Conservation (phyloP, 2,888 invertebrate genomes). For the Furcula furcula region DNA sequence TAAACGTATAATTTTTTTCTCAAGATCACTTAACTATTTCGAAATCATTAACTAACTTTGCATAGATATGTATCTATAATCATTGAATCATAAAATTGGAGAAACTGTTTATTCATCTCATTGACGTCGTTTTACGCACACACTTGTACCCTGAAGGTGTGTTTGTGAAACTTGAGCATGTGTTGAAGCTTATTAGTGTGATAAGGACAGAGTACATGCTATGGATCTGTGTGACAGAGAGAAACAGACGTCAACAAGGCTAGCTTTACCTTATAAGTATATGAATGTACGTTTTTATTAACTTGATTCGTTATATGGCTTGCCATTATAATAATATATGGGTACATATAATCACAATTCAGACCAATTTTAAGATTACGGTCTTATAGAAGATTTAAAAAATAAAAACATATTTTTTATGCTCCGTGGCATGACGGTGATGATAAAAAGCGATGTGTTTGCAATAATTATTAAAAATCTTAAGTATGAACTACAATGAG, state of each 20-base stretch:
- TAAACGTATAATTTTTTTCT: conserved; percentile 20
- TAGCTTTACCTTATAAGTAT: conserved; percentile 75
- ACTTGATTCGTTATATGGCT: conserved; percentile 73
- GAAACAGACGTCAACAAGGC: conserved; percentile 68
- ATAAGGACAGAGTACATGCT: conserved; percentile 54
- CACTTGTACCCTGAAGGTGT: conserved; percentile 32
- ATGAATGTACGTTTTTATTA: conserved; percentile 78
- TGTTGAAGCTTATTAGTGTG: conserved; percentile 70
- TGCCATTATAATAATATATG: conserved; percentile 74
- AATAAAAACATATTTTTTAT: conserved; percentile 23
- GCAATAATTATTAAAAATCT: too few relatives aligned
- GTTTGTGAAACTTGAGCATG: conserved; percentile 40
- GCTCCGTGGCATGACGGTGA: conserved; percentile 11
- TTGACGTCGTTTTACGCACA: conserved; percentile 55
- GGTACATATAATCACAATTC: conserved; percentile 60
- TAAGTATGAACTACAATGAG: too few relatives aligned
- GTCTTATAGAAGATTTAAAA: conserved; percentile 27
- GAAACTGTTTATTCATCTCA: conserved; percentile 79
- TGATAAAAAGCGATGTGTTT: too few relatives aligned
- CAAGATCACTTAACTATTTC: conserved; percentile 36
- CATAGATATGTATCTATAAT: conserved; percentile 74
- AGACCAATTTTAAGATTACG: conserved; percentile 51
- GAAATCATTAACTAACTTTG: conserved; percentile 66
- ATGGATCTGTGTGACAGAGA: conserved; percentile 58
- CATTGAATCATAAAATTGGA: conserved; percentile 78